phyloP scores from a whole-genome alignment of 2,888 invertebrate species.

The Yponomeuta cagnagella region DNA sequence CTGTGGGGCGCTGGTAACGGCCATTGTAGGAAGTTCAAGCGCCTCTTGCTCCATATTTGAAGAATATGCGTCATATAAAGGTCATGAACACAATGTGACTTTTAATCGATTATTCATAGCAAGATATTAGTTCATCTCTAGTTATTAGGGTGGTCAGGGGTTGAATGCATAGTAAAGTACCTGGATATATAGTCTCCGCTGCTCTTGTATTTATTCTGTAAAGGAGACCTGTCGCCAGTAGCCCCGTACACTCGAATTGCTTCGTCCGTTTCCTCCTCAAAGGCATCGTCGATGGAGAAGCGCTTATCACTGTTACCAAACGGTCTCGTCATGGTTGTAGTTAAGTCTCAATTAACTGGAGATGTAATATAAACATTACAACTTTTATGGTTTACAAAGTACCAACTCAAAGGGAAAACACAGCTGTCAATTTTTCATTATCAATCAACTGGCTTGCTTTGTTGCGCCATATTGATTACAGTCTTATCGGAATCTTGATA shows the following conservation, averaged over 20 bases:
- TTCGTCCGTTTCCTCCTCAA: constrained; percentile 90
- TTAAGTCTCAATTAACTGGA: constrained; percentile 38
- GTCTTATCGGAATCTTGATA: constrained; percentile 21
- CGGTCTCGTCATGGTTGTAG: constrained; percentile 67
- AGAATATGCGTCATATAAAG: constrained; percentile 50
- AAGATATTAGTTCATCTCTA: background rate
- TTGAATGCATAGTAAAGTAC: constrained; percentile 29
- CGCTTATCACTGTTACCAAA: constrained; percentile 76
- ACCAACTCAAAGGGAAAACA: constrained; percentile 35
- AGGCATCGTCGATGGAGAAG: constrained; percentile 90
- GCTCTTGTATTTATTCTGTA: constrained; percentile 29
- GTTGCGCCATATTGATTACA: constrained; percentile 55
- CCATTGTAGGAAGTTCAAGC: constrained; percentile 41
- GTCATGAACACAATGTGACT: constrained; percentile 45
- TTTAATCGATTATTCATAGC: background rate
- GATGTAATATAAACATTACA: constrained; percentile 60
- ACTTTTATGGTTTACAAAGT: constrained; percentile 25
- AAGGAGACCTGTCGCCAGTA: constrained; percentile 79
- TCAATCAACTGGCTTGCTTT: constrained; percentile 38
- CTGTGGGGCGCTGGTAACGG: constrained; percentile 30
- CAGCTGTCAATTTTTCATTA: constrained; percentile 68
- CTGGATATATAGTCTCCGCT: constrained; percentile 59
- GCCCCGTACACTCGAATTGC: constrained; percentile 88
- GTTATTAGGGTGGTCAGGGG: background rate
- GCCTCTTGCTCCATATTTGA: constrained; percentile 53